Base-by-base conservation (phyloP, 2,888 invertebrate genomes). In the Ichneumoninae sp. region DNA sequence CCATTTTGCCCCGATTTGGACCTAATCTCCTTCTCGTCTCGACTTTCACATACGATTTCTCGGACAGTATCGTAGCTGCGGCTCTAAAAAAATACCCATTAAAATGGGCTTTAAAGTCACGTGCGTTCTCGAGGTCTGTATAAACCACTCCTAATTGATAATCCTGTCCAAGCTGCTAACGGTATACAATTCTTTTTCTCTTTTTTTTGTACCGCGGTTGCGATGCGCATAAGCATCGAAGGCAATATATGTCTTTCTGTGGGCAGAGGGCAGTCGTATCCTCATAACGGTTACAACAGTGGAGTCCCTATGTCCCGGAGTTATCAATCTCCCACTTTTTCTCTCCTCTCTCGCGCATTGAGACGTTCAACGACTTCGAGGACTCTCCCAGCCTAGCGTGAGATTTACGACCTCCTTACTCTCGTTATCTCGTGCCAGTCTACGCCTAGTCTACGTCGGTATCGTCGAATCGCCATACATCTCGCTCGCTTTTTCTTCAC, bases 341-440 rank as follows among this genome's bases (percentile, higher is more conserved):
- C 52, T 30, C 73, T 40, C 44, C 52, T 47, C 19, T 69, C 74
- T 78, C 81, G 66, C 70, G 54, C 60, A 74, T 70, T 68, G 76
- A 63, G 79, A 79, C 75, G 57, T 85, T 79, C 76, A 85, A 85
- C 85, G 85, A 82, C 82, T 75, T 30, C 16, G 52, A 44, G 13
- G 75, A 71, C 70, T 68, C 71, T 75, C 70, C 63, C 47, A 70
- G 52, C 50, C 69, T 75, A 79, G 50, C 75, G 50, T 44, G 50
- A 76, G 79, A 82, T 82, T 82, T 76, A 85, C 79, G 71, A 76
- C 73, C 50, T 52, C 47, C 74, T 81, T 36, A 71, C 65, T 81
- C 65, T 81, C 81, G 78, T 78, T 85, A 85, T 75, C 81, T 71
- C 50, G 74, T 65, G 10, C 40, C 60, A 78, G 50, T 44, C 40